Percentiles rank a stretch among this genome's conserved stretches.
phyloP scores from a whole-genome alignment of 2,797 vertebrate species.

The Glyptemys insculpta region DNA sequence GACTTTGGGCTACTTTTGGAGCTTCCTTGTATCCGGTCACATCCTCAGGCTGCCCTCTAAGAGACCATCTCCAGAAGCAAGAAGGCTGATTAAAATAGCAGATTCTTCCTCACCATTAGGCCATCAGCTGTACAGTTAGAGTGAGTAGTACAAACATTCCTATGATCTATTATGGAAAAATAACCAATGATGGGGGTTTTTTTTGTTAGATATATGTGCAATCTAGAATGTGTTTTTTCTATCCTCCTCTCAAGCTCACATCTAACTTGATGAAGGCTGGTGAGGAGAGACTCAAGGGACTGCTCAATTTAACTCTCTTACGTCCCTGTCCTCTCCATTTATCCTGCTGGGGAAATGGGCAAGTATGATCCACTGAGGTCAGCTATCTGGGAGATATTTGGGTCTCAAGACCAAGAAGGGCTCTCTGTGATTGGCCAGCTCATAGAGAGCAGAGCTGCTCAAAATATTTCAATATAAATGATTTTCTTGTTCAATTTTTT shows the following conservation, averaged over 20 bases:
- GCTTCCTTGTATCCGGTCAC: neutral
- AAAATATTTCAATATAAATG: neutral
- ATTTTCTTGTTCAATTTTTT: slow-evolving; percentile 12
- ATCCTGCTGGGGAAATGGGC: neutral
- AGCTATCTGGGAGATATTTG: neutral
- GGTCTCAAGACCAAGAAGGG: neutral
- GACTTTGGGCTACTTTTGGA: neutral
- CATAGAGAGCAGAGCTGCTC: neutral
- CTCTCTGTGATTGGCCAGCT: neutral
- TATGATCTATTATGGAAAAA: neutral
- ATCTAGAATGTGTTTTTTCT: neutral
- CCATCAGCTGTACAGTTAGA: neutral
- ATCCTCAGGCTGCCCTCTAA: neutral
- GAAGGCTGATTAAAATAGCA: neutral
- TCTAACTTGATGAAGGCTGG: neutral
- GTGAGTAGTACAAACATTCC: neutral
- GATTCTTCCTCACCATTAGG: neutral
- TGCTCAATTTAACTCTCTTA: neutral
- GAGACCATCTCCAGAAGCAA: neutral
- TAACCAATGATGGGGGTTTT: neutral
- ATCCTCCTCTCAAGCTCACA: neutral
- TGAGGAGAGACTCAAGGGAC: neutral
- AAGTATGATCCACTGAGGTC: accelerated
- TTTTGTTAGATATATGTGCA: neutral
- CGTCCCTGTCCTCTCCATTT: neutral